Percentiles rank a stretch among this genome's conserved stretches.
phyloP scores from a whole-genome alignment of 2,888 invertebrate genomes.

The Autographa pulchrina region DNA sequence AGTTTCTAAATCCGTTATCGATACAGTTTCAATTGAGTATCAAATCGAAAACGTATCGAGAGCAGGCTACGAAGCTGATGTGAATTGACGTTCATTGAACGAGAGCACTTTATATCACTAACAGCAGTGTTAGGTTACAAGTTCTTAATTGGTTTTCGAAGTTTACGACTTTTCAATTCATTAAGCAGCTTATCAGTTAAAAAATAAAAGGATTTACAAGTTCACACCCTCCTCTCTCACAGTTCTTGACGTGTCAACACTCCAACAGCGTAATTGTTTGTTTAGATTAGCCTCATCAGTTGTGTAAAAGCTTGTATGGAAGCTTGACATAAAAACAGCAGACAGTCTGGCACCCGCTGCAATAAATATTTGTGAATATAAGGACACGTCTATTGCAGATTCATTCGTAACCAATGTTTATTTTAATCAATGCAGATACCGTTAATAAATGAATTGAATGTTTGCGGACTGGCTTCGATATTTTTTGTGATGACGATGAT shows the following conservation, averaged over 20 bases:
- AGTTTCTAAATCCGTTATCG: conserved; percentile 2
- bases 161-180: conserved; percentile 26
- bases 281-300: conserved; percentile 37
- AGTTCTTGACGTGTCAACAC: conserved; percentile 50
- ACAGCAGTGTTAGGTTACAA: conserved; percentile 28
- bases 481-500: not conserved
- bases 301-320: conserved; percentile 31
- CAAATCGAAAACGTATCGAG: conserved; percentile 9
- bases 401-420: conserved; percentile 30
- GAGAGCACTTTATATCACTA: conserved; percentile 29
- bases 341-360: conserved; percentile 9
- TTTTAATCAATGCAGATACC: conserved; percentile 21
- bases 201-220: conserved; percentile 20
- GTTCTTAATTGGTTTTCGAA: conserved; percentile 37
- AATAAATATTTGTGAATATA: conserved; percentile 30
- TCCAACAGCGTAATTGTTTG: conserved; percentile 45
- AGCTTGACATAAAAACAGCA: conserved; percentile 29
- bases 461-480: not conserved
- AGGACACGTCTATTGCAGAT: conserved; percentile 35
- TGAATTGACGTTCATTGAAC: conserved; percentile 40
- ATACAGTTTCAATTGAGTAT: conserved; percentile 24
- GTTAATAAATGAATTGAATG: not conserved
- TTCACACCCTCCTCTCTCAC: conserved; percentile 48
- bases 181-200: conserved; percentile 23
- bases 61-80: conserved; percentile 21